Evolutionary conservation across 2,888 invertebrate genomes (phyloP).

Genomic region (Muscina levida): DNA sequence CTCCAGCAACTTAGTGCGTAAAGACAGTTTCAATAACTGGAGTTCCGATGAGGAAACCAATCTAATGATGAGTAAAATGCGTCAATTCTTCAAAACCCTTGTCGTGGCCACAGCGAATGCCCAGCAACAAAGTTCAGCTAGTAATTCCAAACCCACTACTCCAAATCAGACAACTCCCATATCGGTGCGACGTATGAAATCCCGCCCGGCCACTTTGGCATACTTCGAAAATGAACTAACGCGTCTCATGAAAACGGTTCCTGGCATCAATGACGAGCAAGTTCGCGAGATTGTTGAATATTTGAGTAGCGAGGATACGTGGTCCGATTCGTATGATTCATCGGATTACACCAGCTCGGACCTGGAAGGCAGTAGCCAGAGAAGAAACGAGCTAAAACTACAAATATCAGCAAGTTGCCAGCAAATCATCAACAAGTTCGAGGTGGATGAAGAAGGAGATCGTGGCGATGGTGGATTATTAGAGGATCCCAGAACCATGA

Average conservation of each 20-base stretch:
- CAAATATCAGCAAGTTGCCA: conserved; percentile 94
- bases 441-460: conserved; percentile 83
- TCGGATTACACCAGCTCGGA: conserved; percentile 95
- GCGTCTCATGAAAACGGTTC: conserved; percentile 94
- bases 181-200: conserved; percentile 80
- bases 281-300: conserved; percentile 96
- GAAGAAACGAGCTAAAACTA: conserved; percentile 86
- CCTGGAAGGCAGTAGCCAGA: conserved; percentile 84
- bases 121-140: conserved; percentile 74
- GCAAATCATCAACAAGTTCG: conserved; percentile 93
- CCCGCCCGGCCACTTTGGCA: conserved; percentile 91
- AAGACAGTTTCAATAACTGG: conserved; percentile 96
- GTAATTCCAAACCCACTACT: conserved; percentile 69
- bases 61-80: conserved; percentile 96
- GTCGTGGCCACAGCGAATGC: conserved; percentile 84
- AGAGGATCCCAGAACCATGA: conserved; percentile 81
- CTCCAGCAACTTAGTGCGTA: conserved; percentile 83
- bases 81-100: conserved; percentile 95
- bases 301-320: conserved; percentile 94
- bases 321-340: conserved; percentile 96
- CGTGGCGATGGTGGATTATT: conserved; percentile 81
- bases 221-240: conserved; percentile 95
- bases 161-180: conserved; percentile 80
- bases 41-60: conserved; percentile 96
- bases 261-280: conserved; percentile 93